Base-by-base conservation (phyloP, 2,797 vertebrate species). In the Adelosebastes latens region DNA sequence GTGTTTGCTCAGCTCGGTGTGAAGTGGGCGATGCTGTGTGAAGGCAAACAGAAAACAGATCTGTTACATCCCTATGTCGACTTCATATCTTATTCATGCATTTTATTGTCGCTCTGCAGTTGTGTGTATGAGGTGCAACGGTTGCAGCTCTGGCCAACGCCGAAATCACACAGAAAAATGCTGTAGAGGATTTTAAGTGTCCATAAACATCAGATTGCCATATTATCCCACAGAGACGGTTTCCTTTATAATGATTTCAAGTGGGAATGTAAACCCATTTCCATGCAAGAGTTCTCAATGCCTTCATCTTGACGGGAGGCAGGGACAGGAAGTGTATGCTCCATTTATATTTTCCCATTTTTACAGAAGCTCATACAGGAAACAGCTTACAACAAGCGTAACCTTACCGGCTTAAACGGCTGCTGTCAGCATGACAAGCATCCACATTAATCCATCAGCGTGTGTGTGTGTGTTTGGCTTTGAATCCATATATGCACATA, bases 61-160 rank as follows among this genome's bases (percentile, higher is more conserved):
- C 66, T 60, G 81, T 87, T 81, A 74, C 80, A 80, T 85, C 80
- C 83, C 84, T 82, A 14, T 84, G 77, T 89, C 70, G 82, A 81
- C 82, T 85, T 94, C 91, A 93, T 93, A 70, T 92, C 87, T 92
- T 92, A 93, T 94, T 93, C 87, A 92, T 92, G 89, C 77, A 42
- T 73, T 86, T 86, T 84, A 88, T 83, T 84, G 87, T 87, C 84
- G 60, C 72, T 83, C 68, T 66, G 76, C 76, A 75, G 84, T 81
- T 79, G 79, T 5, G 31, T 58, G 22, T 69, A 52, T 77, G 58
- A 75, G 69, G 70, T 70, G 64, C 58, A 55, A 6, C 8, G 71
- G 29, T 5, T 46, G 61, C 75, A 77, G 73, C 70, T 72, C 67
- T 56, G 65, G 67, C 75, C 71, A 53, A 77, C n/a, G n/a, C 46